A percentile compares a stretch with the other conserved stretches of the same genome.
Evolutionary conservation across 2,888 invertebrate species (phyloP).

Genomic region (Drosophila testacea): DNA sequence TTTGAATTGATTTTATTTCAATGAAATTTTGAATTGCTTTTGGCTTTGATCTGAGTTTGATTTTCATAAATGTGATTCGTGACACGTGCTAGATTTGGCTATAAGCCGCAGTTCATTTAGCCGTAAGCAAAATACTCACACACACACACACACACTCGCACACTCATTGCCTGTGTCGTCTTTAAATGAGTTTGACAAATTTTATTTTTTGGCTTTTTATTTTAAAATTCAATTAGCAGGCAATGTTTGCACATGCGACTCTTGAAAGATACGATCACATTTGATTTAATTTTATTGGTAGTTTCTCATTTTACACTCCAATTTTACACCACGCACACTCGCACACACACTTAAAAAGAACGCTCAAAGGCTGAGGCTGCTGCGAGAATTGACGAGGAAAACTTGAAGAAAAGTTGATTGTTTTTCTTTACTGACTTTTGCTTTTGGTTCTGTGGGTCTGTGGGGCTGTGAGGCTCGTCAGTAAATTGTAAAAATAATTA

Average conservation of each 20-base stretch:
- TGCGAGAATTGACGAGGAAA: slow-evolving; percentile 28
- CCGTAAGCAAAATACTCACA: slow-evolving; percentile 22
- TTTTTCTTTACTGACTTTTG: slow-evolving; percentile 73
- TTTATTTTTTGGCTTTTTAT: slow-evolving; percentile 20
- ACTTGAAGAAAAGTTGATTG: slow-evolving; percentile 62
- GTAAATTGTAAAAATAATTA: slow-evolving; percentile 76
- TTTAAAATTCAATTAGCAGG: slow-evolving; percentile 69
- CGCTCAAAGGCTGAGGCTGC: slow-evolving; percentile 36
- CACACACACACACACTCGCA: not conserved
- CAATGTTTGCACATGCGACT: slow-evolving; percentile 52
- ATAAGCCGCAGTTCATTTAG: slow-evolving; percentile 24
- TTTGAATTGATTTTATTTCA: slow-evolving; percentile 28
- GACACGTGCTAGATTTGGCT: slow-evolving; percentile 33
- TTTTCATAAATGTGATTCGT: slow-evolving; percentile 26
- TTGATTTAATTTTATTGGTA: slow-evolving; percentile 54
- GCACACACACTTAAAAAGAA: slow-evolving; percentile 2
- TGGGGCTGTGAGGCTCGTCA: slow-evolving; percentile 25
- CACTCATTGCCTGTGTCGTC: slow-evolving; percentile 49
- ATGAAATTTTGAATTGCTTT: slow-evolving; percentile 33
- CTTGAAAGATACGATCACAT: slow-evolving; percentile 47
- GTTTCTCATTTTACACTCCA: slow-evolving; percentile 43
- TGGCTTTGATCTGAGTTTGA: slow-evolving; percentile 50
- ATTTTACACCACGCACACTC: slow-evolving; percentile 8
- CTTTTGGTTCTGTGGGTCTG: not conserved
- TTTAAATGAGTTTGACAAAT: slow-evolving; percentile 64